These are phyloP conservation scores for Phoenicopterus ruber DNA, from an alignment of 2,113 vertebrate species.

Conservation along the genomic window DNA sequence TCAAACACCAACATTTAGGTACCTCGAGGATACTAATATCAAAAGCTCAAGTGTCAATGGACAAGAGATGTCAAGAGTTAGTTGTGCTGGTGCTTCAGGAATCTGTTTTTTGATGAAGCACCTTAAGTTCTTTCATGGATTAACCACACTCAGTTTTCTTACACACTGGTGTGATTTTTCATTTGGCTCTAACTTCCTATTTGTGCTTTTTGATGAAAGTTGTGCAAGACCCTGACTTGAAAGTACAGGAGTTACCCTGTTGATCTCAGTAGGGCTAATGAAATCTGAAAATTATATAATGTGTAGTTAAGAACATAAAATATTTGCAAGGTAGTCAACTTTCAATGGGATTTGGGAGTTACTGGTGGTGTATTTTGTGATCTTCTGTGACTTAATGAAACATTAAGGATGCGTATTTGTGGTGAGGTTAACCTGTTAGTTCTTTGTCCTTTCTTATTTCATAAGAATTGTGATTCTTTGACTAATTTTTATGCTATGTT, in stretches of 20 bases:
- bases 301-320: not conserved
- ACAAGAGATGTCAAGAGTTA: not conserved
- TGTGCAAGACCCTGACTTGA: not conserved
- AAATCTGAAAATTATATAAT: not conserved
- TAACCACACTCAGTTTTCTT: not conserved
- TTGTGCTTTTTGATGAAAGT: not conserved
- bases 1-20: not conserved
- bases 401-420: not conserved
- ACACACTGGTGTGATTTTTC: not conserved
- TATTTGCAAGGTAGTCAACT: not conserved
- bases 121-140: not conserved
- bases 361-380: not conserved
- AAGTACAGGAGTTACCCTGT: not conserved
- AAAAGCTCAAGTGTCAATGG: not conserved
- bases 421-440: not conserved
- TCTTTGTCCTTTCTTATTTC: not conserved
- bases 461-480: not conserved
- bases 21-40: not conserved
- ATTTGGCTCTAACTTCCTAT: not conserved
- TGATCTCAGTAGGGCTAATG: not conserved
- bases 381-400: not conserved
- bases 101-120: not conserved
- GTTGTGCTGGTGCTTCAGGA: not conserved
- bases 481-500: not conserved
- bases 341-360: not conserved